Evolutionary conservation across 2,888 invertebrate species (phyloP), one percentile per base, ranked within the genome.

Genomic region (Sericinus montela): DNA sequence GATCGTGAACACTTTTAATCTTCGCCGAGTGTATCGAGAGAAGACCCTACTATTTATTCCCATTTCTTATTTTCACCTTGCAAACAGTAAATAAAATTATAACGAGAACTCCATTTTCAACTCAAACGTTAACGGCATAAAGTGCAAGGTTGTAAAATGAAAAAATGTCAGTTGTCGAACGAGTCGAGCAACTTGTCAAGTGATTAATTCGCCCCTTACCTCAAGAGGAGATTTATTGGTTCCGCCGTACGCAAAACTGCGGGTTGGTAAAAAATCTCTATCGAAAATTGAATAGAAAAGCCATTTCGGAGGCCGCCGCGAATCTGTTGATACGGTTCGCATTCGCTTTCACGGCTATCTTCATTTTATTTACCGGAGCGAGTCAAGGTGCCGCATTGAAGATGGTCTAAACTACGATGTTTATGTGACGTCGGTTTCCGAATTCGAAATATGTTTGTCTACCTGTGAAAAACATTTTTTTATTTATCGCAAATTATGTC

Each of bases 201-300:
- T 82, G 87, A 86, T 86, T 85, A 87, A 86, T 86, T 85, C 86
- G 82, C 78, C 86, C 86, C 86, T 86, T 83, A 83, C 87, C 81
- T 84, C 78, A 73, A 80, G 77, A 80, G 69, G 77, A 88, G 85
- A 89, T 88, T 88, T 88, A 88, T 88, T 83, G 85, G 87, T 85
- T 83, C 78, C 82, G 76, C 82, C 73, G 86, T 83, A 86, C 86
- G 88, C 87, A 87, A 88, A 88, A 87, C 87, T 87, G 87, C 77
- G 81, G 83, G 80, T 75, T 75, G 79, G 84, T 83, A 87, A 86
- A 88, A 88, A 87, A 88, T 86, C 83, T 88, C 83, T 83, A 87
- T 87, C 79, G 86, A 88, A 88, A 87, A 88, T 88, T 88, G 86
- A 88, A 88, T 88, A 86, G 87, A 83, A 87, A 88, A 87, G 76